Conservation (phyloP, 2,113 vertebrate genomes). For the Taurulus bubalis region DNA sequence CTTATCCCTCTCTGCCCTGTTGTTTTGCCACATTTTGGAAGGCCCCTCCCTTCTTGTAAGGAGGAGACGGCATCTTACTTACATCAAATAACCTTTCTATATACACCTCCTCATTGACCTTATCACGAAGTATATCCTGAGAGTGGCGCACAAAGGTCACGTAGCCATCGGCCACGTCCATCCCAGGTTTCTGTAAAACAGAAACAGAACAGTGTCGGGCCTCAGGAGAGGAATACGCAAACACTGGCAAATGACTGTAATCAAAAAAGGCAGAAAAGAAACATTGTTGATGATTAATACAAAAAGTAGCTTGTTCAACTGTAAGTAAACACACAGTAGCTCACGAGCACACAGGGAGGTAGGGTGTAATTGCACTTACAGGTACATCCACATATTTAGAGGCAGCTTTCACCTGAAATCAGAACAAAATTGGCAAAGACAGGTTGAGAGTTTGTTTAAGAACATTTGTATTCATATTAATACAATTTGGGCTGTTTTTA, state of each 20-base stretch:
- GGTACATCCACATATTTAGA: conserved; percentile 99
- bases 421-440: conserved; percentile 63
- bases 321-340: conserved; percentile 14
- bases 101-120: conserved; percentile 99
- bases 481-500: background rate
- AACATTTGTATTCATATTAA: background rate
- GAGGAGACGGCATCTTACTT: conserved; percentile 99
- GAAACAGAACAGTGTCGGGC: conserved; percentile 43
- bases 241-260: background rate
- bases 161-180: conserved; percentile 99
- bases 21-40: conserved; percentile 99
- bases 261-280: conserved; percentile 13
- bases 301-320: background rate
- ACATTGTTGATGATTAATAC: conserved; percentile 4
- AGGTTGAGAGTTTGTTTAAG: background rate
- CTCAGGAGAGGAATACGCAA: conserved; percentile 13
- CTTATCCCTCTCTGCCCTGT: conserved; percentile 98
- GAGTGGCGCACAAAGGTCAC: conserved; percentile 99
- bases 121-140: conserved; percentile 99
- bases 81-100: conserved; percentile 99
- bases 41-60: conserved; percentile 90
- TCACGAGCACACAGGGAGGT: conserved; percentile 38
- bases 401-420: conserved; percentile 97
- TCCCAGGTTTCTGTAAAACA: conserved; percentile 94
- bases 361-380: conserved; percentile 87